Evolutionary conservation across 2,797 vertebrate species (phyloP), one percentile per base, ranked within the genome.

Genomic region (Taenioides sp.): DNA sequence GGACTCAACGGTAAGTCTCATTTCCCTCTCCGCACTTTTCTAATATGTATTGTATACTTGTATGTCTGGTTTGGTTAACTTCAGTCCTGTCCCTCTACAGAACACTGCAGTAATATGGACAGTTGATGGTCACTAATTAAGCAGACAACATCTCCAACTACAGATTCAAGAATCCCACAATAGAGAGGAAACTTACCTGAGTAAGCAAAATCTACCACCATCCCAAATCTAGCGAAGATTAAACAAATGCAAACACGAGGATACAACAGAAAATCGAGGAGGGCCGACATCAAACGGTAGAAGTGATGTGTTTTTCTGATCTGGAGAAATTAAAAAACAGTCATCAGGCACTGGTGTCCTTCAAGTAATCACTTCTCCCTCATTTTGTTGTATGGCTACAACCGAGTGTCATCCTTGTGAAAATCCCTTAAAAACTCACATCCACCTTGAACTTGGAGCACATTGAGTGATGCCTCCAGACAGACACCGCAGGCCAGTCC

Each of bases 51-150:
- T 23, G 0, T 5, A 17, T 16, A 59, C n/a, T 59, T 59, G 22
- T 25, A 23, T n/a, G 7, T 12, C 22, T 52, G 25, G 5, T 65
- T 66, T 52, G 25, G 1, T 12, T 2, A 27, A 69, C 9, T 76
- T 1, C 67, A 6, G 89, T 87, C 86, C 77, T 90, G 67, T 90
- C 83, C 79, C 74, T 90, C 74, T 73, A 28, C 93, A 98, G 97
- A 98, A 93, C 97, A 97, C 94, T 96, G 96, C 97, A 98, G 96
- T 95, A 98, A 96, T 90, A 99, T 99, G 98, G 97, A 99, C 96
- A 99, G 98, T 98, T 99, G 97, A 99, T 98, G 96, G 96, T 94
- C 93, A 96, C 92, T 95, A 52, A 89, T 77, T 91, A 94, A 95
- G 92, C 92, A 91, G 95, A 95, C 93, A 93, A 95, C 94, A 91